Percentiles rank a stretch among this genome's conserved stretches.
These are phyloP conservation scores for Poecilus cupreus DNA, from an alignment of 2,888 invertebrate species.

Conservation along the genomic window DNA sequence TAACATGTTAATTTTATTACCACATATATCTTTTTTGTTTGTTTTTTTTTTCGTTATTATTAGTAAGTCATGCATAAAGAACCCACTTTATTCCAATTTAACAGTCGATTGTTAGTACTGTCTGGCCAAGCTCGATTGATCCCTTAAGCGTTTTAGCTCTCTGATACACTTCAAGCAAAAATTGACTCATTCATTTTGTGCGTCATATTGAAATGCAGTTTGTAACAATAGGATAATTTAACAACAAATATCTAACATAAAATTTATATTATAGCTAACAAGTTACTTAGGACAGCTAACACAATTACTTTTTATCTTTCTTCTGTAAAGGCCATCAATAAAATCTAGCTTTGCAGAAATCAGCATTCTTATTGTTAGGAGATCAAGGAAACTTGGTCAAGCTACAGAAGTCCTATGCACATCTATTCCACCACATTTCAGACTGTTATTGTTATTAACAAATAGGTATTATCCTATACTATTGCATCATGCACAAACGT, in stretches of 20 bases:
- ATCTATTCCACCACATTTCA: slow-evolving; percentile 22
- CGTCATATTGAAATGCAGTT: slow-evolving; percentile 15
- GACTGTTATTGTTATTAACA: slow-evolving; percentile 33
- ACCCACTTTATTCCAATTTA: slow-evolving; percentile 7
- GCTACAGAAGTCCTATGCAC: slow-evolving; percentile 12
- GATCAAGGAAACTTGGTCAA: slow-evolving; percentile 36
- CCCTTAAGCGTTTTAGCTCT: slow-evolving; percentile 15
- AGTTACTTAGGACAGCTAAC: slow-evolving; percentile 17
- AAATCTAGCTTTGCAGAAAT: not conserved
- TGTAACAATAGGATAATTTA: slow-evolving; percentile 11
- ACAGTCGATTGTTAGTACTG: slow-evolving; percentile 11
- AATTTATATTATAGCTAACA: slow-evolving; percentile 36
- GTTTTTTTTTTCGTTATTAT: slow-evolving; percentile 11
- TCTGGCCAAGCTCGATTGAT: slow-evolving; percentile 31
- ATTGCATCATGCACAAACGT: slow-evolving; percentile 39
- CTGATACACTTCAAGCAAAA: slow-evolving; percentile 17
- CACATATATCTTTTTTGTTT: slow-evolving; percentile 26
- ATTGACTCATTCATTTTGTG: slow-evolving; percentile 7
- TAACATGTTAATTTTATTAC: slow-evolving; percentile 26
- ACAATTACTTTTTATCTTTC: not conserved
- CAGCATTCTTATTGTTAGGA: slow-evolving; percentile 10
- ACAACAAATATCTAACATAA: slow-evolving; percentile 38
- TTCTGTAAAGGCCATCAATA: not conserved
- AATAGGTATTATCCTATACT: slow-evolving; percentile 33
- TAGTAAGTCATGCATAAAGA: slow-evolving; percentile 28